phyloP scores from a whole-genome alignment of 2,797 vertebrate species.

The Malurus splendens region DNA sequence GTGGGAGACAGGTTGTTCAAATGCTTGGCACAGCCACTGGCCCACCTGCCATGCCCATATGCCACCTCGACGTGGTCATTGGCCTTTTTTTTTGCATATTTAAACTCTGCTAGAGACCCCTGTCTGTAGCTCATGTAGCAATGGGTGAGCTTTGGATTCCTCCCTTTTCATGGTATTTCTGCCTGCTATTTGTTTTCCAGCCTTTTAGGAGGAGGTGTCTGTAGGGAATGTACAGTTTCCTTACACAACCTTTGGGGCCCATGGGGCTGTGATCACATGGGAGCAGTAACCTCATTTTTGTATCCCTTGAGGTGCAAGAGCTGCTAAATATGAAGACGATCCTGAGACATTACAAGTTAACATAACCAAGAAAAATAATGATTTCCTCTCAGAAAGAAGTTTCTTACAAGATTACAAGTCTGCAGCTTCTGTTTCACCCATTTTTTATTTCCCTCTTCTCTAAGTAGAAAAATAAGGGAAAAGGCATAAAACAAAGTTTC shows the following conservation, averaged over 20 bases:
- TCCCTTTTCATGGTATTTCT: not conserved
- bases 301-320: not conserved
- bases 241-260: not conserved
- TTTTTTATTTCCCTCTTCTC: not conserved
- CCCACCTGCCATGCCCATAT: not conserved
- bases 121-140: not conserved
- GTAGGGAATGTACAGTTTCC: not conserved
- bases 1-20: not conserved
- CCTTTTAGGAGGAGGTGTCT: not conserved
- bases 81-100: not conserved
- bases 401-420: not conserved
- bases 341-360: not conserved
- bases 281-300: not conserved
- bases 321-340: not conserved
- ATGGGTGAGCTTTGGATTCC: not conserved
- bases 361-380: not conserved
- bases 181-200: not conserved
- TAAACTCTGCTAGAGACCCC: not conserved
- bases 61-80: accelerated
- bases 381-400: not conserved
- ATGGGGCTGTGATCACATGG: not conserved
- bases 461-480: not conserved
- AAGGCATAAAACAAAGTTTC: not conserved
- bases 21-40: not conserved
- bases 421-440: not conserved